These are phyloP conservation scores for Fundulus diaphanus DNA, from an alignment of 2,797 vertebrate species.

Conservation along the genomic window DNA sequence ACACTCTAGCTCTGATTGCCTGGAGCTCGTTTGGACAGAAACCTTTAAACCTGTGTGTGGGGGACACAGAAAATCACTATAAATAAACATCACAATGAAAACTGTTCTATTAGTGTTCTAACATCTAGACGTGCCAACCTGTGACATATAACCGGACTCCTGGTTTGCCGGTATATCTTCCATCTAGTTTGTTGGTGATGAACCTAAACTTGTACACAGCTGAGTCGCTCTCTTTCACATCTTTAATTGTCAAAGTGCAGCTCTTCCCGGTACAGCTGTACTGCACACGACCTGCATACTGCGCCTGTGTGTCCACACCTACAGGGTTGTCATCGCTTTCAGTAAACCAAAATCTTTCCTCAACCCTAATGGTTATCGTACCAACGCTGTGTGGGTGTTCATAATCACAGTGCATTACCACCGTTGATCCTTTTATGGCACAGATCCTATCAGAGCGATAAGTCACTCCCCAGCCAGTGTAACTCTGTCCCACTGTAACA, in stretches of 20 bases:
- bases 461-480: conserved; percentile 9
- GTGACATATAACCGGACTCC: conserved; percentile 33
- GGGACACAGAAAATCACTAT: not conserved
- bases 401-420: not conserved
- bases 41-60: not conserved
- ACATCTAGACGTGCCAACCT: conserved; percentile 18
- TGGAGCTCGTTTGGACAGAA: not conserved
- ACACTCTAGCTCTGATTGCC: conserved; percentile 1
- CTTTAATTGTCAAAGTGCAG: conserved; percentile 27
- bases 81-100: not conserved
- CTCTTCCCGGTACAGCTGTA: rapidly evolving
- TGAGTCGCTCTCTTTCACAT: conserved; percentile 44
- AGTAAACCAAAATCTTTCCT: conserved; percentile 3
- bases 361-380: not conserved
- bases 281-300: conserved; percentile 20
- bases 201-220: conserved; percentile 41
- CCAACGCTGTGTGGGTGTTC: not conserved
- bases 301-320: not conserved
- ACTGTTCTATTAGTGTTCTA: not conserved
- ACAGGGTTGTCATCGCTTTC: rapidly evolving
- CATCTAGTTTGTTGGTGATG: not conserved
- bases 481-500: conserved; percentile 1
- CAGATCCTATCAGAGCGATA: conserved; percentile 8
- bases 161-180: not conserved
- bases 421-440: conserved; percentile 1